Conservation (phyloP, 2,113 vertebrate genomes). For the Pelusios castaneus region DNA sequence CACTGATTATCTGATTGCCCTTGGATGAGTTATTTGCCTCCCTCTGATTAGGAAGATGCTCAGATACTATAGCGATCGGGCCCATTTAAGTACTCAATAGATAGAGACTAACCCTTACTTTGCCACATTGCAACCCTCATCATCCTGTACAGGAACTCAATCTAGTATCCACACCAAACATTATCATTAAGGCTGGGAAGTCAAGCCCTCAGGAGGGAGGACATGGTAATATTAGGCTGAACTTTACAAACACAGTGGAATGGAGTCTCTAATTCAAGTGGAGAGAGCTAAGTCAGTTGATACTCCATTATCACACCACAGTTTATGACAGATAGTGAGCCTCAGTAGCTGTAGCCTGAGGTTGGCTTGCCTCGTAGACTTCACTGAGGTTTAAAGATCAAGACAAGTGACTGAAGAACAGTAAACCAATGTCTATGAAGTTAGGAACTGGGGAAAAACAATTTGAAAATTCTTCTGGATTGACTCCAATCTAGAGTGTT, state of each 20-base stretch:
- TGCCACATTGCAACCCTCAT: background rate
- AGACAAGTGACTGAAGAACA: background rate
- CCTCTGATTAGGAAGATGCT: background rate
- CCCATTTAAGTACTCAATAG: background rate
- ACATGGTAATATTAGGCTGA: accelerated
- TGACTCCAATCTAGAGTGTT: background rate
- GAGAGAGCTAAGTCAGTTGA: accelerated
- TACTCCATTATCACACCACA: background rate
- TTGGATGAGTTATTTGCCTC: accelerated
- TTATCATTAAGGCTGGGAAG: background rate
- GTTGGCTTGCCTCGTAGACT: background rate
- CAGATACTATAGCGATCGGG: background rate
- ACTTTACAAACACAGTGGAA: accelerated
- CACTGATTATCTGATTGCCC: background rate
- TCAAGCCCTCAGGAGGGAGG: background rate
- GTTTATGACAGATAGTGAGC: background rate
- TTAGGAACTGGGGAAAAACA: background rate
- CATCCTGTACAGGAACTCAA: accelerated
- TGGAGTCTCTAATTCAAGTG: background rate
- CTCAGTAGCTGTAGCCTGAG: accelerated
- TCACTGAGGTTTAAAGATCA: background rate
- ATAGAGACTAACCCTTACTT: background rate
- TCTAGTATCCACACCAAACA: background rate
- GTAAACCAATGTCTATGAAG: background rate
- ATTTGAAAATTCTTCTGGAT: background rate